phyloP scores from a whole-genome alignment of 2,888 invertebrate species.

The Mystacides longicornis region DNA sequence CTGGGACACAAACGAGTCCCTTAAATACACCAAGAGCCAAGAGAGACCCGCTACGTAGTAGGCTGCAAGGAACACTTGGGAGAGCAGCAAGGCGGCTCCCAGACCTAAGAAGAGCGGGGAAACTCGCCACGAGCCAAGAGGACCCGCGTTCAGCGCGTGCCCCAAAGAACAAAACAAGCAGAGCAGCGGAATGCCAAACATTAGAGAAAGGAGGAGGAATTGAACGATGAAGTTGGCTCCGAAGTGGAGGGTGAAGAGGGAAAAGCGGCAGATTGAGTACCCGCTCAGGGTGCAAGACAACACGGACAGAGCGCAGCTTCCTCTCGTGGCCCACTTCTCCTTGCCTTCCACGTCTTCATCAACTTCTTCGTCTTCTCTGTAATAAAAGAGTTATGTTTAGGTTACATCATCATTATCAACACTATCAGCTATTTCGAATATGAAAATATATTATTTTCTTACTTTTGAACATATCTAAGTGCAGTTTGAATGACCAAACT shows the following conservation, averaged over 20 bases:
- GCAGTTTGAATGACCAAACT: too few species aligned
- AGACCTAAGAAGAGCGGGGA: constrained; percentile 89
- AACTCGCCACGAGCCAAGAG: constrained; percentile 89
- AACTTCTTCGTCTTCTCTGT: not conserved
- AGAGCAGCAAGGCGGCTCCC: constrained; percentile 71
- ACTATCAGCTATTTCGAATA: too few species aligned
- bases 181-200: constrained; percentile 77
- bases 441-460: too few species aligned
- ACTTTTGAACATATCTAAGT: too few species aligned
- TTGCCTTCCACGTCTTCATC: constrained; percentile 10
- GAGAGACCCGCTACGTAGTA: constrained; percentile 86
- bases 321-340: constrained; percentile 31
- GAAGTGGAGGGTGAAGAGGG: constrained; percentile 78
- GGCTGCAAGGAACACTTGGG: constrained; percentile 74
- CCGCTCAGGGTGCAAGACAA: constrained; percentile 81
- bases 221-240: constrained; percentile 84
- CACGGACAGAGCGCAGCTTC: constrained; percentile 74
- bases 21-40: constrained; percentile 84
- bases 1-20: constrained; percentile 78
- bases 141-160: constrained; percentile 75
- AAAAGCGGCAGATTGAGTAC: constrained; percentile 82
- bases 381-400: not conserved
- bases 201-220: constrained; percentile 73
- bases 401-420: too few species aligned
- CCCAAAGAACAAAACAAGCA: constrained; percentile 81